phyloP scores from a whole-genome alignment of 1,140 invertebrate genomes.

The Temnothorax nylanderi region DNA sequence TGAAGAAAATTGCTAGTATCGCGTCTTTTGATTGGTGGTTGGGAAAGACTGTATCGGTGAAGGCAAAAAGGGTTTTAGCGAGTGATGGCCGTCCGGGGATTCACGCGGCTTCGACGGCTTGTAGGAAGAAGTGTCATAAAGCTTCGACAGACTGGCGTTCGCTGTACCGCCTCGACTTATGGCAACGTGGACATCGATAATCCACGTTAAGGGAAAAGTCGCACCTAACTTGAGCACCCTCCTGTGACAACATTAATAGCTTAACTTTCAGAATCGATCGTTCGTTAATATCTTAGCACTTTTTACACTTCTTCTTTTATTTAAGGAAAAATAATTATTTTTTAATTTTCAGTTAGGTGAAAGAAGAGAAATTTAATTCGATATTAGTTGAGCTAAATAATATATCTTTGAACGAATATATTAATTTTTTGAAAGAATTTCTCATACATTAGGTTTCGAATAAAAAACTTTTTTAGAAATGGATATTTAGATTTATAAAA shows the following conservation, averaged over 20 bases:
- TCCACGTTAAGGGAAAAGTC: conserved; percentile 36
- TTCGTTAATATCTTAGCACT: conserved; percentile 38
- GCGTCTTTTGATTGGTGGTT: neutral
- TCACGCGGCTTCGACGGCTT: conserved; percentile 37
- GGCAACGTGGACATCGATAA: conserved; percentile 37
- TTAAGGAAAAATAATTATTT: conserved; percentile 3
- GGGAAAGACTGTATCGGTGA: neutral
- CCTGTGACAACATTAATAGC: conserved; percentile 36
- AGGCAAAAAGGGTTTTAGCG: conserved; percentile 50
- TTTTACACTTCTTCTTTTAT: neutral
- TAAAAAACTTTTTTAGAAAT: neutral
- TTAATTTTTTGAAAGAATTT: neutral
- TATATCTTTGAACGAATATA: neutral
- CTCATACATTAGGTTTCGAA: neutral
- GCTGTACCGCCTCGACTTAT: neutral
- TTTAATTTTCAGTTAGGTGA: neutral
- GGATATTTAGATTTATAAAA: neutral
- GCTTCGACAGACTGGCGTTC: conserved; percentile 17
- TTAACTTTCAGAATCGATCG: conserved; percentile 34
- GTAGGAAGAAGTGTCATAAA: conserved; percentile 57
- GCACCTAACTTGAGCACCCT: conserved; percentile 15
- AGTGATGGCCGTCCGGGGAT: conserved; percentile 29
- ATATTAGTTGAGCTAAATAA: neutral
- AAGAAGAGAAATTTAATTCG: neutral
- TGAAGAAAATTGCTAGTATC: conserved; percentile 45